Base-by-base conservation (phyloP, 2,888 invertebrate genomes). In the Cantharis nigra region DNA sequence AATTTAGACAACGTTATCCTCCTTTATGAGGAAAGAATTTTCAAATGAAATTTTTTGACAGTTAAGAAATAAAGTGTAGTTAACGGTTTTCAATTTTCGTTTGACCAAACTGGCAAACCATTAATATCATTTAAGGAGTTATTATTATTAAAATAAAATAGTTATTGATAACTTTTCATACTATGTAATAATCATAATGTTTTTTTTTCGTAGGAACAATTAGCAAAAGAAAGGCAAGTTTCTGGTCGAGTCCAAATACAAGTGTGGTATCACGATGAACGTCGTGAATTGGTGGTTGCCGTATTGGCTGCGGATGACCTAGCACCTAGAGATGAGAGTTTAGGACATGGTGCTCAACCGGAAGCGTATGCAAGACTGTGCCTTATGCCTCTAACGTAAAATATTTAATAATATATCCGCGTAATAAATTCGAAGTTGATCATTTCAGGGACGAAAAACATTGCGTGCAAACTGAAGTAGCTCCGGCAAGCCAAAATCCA, bases 301-400 rank as follows among this genome's bases (percentile, higher is more conserved):
- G 92, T 97, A 70, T 92, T 97, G 86, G 96, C 95, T 3, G 97
- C 94, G 9, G 96, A 97, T 85, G 96, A 96, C 87, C 90, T 97
- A 81, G 94, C 95, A 23, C 87, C 93, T 0, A 90, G 96, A 63
- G 96, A 96, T 86, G 96, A 96, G 82, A 92, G 92, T 28, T 89
- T 93, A 69, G 95, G 95, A 30, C 95, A 93, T 85, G 96, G 96
- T 7, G 91, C 91, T 76, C 90, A 94, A 79, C 96, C 96, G 0
- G 95, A 96, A 88, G 95, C 96, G 2, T 96, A 95, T 85, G 95
- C 96, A 20, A 94, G 96, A 88, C 92, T 96, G 82, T 92, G 94
- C 78, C 91, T 96, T 70, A 87, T 95, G 81, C 96, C 96, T 75
- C 92, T 94, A 82, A 93, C 94, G 96, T 96, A 88, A 92, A 23